A percentile compares a stretch with the other conserved stretches of the same genome.
Evolutionary conservation across 2,888 invertebrate species (phyloP).

Genomic region (Eumerus sabulonum): DNA sequence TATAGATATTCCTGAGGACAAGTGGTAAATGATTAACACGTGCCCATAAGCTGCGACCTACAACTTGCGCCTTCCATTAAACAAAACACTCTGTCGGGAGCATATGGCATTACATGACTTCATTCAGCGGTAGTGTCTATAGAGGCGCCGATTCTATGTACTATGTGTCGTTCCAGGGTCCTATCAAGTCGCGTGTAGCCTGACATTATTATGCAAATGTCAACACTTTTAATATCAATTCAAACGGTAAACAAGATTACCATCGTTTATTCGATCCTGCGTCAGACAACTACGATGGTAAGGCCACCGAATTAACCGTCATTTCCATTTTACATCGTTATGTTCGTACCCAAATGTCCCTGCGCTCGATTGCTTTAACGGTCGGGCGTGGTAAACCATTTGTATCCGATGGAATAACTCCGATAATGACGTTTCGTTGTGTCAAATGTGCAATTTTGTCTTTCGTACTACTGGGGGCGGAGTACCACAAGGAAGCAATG

Average conservation of each 20-base stretch:
- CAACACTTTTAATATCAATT: constrained; percentile 56
- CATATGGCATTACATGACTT: constrained; percentile 42
- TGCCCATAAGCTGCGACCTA: too few relatives aligned
- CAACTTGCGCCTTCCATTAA: too few relatives aligned
- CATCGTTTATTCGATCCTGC: constrained; percentile 48
- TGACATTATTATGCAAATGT: constrained; percentile 52
- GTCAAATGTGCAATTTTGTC: constrained; percentile 40
- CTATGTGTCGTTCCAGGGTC: not conserved
- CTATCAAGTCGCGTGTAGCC: constrained; percentile 44
- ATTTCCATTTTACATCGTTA: not conserved
- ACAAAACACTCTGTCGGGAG: not conserved
- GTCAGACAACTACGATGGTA: not conserved
- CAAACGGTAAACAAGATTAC: constrained; percentile 37
- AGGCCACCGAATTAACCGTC: constrained; percentile 12
- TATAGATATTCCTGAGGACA: too few relatives aligned
- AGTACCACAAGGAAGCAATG: too few relatives aligned
- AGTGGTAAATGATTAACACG: too few relatives aligned
- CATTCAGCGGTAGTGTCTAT: not conserved
- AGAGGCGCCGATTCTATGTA: not conserved
- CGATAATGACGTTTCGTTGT: constrained; percentile 46
- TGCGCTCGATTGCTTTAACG: not conserved
- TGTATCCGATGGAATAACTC: constrained; percentile 44
- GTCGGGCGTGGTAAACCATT: constrained; percentile 58
- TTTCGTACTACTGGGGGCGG: too few relatives aligned
- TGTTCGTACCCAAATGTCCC: not conserved